Base-by-base conservation (phyloP, 2,113 vertebrate genomes). In the Mus pahari region DNA sequence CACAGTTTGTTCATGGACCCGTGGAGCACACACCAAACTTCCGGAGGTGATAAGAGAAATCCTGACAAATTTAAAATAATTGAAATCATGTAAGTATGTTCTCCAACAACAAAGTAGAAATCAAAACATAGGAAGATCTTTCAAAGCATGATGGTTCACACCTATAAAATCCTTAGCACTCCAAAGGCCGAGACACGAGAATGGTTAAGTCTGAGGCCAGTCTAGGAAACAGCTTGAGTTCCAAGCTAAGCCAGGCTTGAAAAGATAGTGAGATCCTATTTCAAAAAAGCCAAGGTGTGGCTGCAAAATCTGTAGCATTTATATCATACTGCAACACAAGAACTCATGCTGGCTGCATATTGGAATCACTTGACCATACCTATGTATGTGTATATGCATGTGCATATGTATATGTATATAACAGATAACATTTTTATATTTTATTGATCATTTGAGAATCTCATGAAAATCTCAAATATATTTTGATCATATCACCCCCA, bases 11-110 rank as follows among this genome's bases (percentile, higher is more conserved):
- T 71, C 62, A 70, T 68, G 22, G 77, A 55, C 14, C 8, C 2
- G 24, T 14, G 39, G 42, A 55, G 53, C 20, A n/a, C 70, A 70
- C 36, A 58, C n/a, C n/a, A 71, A 81, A 42, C 84, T 13, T 36
- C 71, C 36, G 11, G 19, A 20, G 36, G 55, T 31, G 74, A 53
- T 36, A 86, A 94, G 82, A 74, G 64, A 94, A 91, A 86, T 9
- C 5, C 53, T 24, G 77, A 93, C 9, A 71, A 62, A 62, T 45
- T 77, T 79, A 73, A 66, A 66, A 86, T 39, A 42, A 39, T 36
- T 90, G 50, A 94, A 92, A 94, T 31, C 24, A 89, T 28, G 17
- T 28, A n/a, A 92, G 20, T 73, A 28, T 77, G 60, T 48, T 73
- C 31, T 48, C 36, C 13, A 20, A 33, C 79, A 92, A 86, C 13